Conservation (phyloP, 2,113 vertebrate genomes). For the Megaceryle maxima region DNA sequence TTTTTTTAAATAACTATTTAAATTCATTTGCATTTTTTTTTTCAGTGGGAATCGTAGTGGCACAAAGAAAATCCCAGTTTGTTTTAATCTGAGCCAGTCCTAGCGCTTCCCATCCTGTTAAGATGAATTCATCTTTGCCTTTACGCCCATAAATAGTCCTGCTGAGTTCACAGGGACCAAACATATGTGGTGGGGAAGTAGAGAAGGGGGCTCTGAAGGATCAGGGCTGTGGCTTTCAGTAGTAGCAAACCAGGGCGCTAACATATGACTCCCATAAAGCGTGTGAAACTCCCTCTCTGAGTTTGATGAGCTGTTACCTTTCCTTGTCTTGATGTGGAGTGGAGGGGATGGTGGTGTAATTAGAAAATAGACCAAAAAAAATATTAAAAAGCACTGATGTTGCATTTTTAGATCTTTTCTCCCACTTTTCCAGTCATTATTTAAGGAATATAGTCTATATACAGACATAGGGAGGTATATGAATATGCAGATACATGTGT, state of each 20-base stretch:
- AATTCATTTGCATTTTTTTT: not conserved
- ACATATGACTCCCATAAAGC: rapidly evolving
- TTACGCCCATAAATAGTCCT: not conserved
- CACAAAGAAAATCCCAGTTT: not conserved
- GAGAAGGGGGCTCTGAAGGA: not conserved
- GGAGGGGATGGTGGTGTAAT: not conserved
- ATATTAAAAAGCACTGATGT: not conserved
- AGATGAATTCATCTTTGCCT: not conserved
- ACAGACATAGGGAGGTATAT: not conserved
- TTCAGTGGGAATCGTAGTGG: rapidly evolving
- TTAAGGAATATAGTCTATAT: not conserved
- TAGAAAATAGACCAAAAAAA: not conserved
- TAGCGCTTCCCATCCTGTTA: not conserved
- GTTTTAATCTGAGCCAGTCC: not conserved
- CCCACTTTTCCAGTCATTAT: not conserved
- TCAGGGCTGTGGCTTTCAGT: not conserved
- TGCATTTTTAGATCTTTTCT: not conserved
- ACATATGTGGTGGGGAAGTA: not conserved
- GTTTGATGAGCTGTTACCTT: not conserved
- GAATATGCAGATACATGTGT: too few species aligned
- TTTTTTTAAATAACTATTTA: not conserved
- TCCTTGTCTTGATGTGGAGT: not conserved
- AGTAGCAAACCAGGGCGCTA: not conserved
- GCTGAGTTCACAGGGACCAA: not conserved
- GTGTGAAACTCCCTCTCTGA: not conserved